Base-by-base conservation (phyloP, 2,888 invertebrate genomes). In the Invenusta paracnida region DNA sequence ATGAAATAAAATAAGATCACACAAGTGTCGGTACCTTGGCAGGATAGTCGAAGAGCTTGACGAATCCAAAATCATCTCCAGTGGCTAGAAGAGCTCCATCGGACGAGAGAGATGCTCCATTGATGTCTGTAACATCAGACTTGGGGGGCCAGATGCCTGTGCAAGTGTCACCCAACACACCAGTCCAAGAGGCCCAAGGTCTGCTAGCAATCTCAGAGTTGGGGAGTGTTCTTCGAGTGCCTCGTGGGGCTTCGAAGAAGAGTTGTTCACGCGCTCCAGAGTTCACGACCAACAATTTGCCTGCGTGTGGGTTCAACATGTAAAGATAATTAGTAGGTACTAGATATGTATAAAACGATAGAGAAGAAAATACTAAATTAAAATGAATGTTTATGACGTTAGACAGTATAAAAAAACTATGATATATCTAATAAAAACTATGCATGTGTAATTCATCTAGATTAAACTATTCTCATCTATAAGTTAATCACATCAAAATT, bases 151-250 rank as follows among this genome's bases (percentile, higher is more conserved):
- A 92, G 31, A 92, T 89, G 13, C 92, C 92, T 87, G 90, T 91
- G 87, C 90, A 90, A 0, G 90, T 89, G 1, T 87, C 87, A n/a
- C 92, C 92, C 13, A 92, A 88, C 0, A 92, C 91, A 87, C 91
- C 88, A 0, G 92, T 92, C 91, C 91, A 92, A 17, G 90, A 89
- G n/a, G 88, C 87, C 92, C 92, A 92, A 30, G 89, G 87, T 30
- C 92, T 90, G 87, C 92, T 92, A 0, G 92, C 92, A 67, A 92
- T 89, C 88, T 92, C 92, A 89, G 90, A 90, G 83, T 90, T 90
- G n/a, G 91, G 90, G 30, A 92, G 91, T 92, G 92, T 92, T 31
- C 92, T 89, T 13, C 92, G 92, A 87, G 90, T 91, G 0, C 92
- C 92, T 67, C 91, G 87, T 5, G 92, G 92, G n/a, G 92, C 91